phyloP scores from a whole-genome alignment of 2,888 invertebrate species.

The Leptinotarsa peninsularis region DNA sequence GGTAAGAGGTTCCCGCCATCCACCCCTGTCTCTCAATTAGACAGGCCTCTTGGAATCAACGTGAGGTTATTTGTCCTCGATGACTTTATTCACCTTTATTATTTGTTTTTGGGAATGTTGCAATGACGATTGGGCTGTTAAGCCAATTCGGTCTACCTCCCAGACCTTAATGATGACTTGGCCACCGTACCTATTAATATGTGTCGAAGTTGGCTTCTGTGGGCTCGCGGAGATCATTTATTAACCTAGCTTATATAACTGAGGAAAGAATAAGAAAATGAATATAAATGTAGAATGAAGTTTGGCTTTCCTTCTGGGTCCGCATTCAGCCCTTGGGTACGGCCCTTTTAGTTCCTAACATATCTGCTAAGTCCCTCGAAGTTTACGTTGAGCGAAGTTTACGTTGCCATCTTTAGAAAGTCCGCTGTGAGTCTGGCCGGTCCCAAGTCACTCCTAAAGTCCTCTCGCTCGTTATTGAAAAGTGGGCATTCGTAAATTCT shows the following conservation, averaged over 20 bases:
- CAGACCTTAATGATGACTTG: background rate
- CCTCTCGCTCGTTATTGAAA: background rate
- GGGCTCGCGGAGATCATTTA: background rate
- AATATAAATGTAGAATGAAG: too few species aligned
- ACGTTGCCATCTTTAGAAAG: background rate
- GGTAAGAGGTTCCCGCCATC: constrained; percentile 9
- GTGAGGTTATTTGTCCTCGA: background rate
- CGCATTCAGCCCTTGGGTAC: background rate
- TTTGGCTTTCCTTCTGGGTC: background rate
- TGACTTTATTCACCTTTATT: background rate
- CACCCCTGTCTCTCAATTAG: background rate
- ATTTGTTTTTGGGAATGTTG: background rate
- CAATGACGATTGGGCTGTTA: background rate
- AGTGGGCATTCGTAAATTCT: too few species aligned
- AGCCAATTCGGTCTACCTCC: background rate
- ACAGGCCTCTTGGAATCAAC: background rate
- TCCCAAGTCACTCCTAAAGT: background rate
- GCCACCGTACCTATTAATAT: background rate
- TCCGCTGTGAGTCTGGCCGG: background rate
- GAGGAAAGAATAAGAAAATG: too few species aligned
- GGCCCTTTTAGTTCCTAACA: background rate
- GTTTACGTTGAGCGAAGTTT: background rate
- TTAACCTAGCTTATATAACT: background rate
- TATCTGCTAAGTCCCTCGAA: background rate
- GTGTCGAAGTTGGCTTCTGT: background rate